Conservation (phyloP, 2,888 invertebrate genomes). For the Dasysyrphus tricinctus region DNA sequence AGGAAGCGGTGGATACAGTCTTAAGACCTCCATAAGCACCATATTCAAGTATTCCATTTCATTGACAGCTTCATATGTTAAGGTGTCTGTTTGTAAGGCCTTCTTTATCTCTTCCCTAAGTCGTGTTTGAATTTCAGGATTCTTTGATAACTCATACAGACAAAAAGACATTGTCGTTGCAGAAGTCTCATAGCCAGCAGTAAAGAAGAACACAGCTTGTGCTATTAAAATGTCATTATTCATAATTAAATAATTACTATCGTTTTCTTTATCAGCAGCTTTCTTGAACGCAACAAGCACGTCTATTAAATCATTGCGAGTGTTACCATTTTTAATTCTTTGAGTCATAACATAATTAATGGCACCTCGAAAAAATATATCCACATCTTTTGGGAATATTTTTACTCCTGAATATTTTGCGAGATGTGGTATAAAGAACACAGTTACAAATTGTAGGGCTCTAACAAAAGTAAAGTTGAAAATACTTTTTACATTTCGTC, state of each 20-base stretch:
- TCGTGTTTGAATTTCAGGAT: constrained; percentile 82
- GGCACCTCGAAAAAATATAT: constrained; percentile 79
- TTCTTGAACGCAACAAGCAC: constrained; percentile 81
- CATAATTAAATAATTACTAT: constrained; percentile 42
- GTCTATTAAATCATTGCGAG: constrained; percentile 83
- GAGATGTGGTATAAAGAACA: constrained; percentile 77
- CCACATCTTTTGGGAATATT: constrained; percentile 74
- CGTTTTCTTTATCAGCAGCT: constrained; percentile 41
- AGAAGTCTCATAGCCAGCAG: constrained; percentile 82
- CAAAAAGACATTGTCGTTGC: constrained; percentile 83
- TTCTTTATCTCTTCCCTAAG: constrained; percentile 83
- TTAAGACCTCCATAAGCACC: constrained; percentile 82
- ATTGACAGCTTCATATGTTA: constrained; percentile 83
- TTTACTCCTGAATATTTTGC: constrained; percentile 66
- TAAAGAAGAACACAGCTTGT: constrained; percentile 81
- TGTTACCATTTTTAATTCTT: constrained; percentile 77
- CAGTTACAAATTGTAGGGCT: constrained; percentile 72
- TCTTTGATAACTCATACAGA: constrained; percentile 82
- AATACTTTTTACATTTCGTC: constrained; percentile 73
- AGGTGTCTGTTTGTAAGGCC: constrained; percentile 79
- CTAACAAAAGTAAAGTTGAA: constrained; percentile 69
- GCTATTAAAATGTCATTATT: constrained; percentile 79
- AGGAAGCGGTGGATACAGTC: constrained; percentile 82
- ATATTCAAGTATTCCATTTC: constrained; percentile 83
- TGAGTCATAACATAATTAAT: constrained; percentile 81